These are phyloP conservation scores for Pterocles burchelli DNA, from an alignment of 2,113 vertebrate species.

Conservation along the genomic window DNA sequence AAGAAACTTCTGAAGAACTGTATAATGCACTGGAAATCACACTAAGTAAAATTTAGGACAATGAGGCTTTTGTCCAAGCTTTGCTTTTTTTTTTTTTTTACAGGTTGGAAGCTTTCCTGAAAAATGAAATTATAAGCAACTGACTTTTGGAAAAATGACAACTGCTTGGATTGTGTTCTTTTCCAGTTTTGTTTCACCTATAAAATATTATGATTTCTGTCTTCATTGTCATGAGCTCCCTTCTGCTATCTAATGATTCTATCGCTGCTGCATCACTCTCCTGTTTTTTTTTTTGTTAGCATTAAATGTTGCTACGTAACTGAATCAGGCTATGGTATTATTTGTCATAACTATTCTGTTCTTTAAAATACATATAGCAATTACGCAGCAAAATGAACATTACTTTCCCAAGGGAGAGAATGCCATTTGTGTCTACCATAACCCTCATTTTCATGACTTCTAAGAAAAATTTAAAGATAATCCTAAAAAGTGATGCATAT, in stretches of 20 bases:
- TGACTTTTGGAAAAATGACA: neutral
- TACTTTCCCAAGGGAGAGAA: neutral
- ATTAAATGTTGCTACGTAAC: slow-evolving; percentile 36
- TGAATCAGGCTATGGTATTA: neutral
- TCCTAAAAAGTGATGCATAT: neutral
- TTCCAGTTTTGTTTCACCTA: neutral
- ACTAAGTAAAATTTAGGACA: neutral
- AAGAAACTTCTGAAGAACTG: neutral
- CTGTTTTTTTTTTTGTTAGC: neutral
- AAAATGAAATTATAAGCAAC: neutral
- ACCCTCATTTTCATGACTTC: neutral
- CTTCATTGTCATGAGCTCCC: neutral
- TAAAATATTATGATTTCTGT: neutral
- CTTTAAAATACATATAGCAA: neutral
- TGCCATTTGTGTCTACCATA: neutral
- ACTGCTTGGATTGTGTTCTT: neutral
- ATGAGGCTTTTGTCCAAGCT: neutral
- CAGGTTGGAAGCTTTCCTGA: neutral
- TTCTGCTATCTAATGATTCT: neutral
- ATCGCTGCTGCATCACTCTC: neutral
- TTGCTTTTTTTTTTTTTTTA: neutral
- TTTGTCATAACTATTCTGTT: neutral
- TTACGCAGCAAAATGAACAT: slow-evolving; percentile 3
- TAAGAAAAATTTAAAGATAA: neutral
- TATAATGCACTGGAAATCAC: neutral